Base-by-base conservation (phyloP, 2,888 invertebrate genomes). In the Drymonia ruficornis region DNA sequence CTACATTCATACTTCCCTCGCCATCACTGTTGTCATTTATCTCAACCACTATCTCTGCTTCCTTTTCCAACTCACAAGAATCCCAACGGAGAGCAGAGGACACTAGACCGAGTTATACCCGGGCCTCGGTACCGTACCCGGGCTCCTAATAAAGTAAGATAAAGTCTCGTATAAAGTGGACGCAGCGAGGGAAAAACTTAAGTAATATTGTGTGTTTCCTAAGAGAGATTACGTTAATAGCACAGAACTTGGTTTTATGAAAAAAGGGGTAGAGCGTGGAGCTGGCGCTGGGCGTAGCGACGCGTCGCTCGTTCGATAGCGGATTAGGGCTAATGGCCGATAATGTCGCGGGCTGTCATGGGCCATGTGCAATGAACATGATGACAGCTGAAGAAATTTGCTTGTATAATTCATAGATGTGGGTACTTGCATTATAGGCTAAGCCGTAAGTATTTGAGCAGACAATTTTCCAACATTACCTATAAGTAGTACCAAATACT, bases 121-220 rank as follows among this genome's bases (percentile, higher is more conserved):
- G 44, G 44, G 50, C 49, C 31, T 38, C 19, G 44, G 43, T 44
- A 34, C 40, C 42, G 56, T 48, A 53, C 55, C 58, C 55, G 63
- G 42, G 54, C 54, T 60, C 55, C 59, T 56, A 68, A 63, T 69
- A 71, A 71, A 69, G 59, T 65, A 65, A 69, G 65, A 71, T 69
- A 69, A 67, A 69, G 59, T 57, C 60, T 46, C 55, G 63, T 71
- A 71, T 68, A 63, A 63, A 68, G 61, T 65, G 65, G 63, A 57
- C 43, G 55, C 38, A 29, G 56, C 52, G 34, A 19, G 48, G 49
- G 59, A 63, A 68, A 61, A 68, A 68, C 60, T 69, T 61, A 52
- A 65, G 72, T 71, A 63, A 68, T 65, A 61, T 63, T 61, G 69
- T 65, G 55, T 65, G 72, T 67, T 63, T 46, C 45, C 50, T 57